Base-by-base conservation (phyloP, 1,140 invertebrate genomes). In the Ceratina calcarata region DNA sequence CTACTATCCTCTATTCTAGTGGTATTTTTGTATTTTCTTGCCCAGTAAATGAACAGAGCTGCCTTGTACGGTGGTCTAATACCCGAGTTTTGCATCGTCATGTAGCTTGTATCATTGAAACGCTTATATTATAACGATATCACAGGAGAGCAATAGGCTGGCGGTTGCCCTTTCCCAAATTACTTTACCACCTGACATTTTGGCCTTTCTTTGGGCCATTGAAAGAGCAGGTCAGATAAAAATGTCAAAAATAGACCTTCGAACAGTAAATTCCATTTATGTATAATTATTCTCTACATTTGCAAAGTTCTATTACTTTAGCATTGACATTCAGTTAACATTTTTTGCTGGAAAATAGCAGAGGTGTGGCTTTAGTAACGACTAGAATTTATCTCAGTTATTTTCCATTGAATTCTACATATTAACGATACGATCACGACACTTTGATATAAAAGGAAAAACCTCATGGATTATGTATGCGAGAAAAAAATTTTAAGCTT, bases 1-100 rank as follows among this genome's bases (percentile, higher is more conserved):
- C 83, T 78, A 86, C 83, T 85, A 85, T 85, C 58, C 70, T 18
- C 24, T 12, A 62, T 78, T 78, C 20, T 71, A 58, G 13, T 53
- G 37, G 37, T 45, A 45, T 45, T 45, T 45, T 45, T 45, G 3
- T 1, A 16, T 84, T 79, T 37, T 72, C 74, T 71, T 22, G 3
- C 45, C 8, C 32, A 13, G 8, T 3, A 57, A 32, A 45, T 2
- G 27, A 27, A 0, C 15, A 6, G 10, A 53, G 20, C 62, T 37
- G 16, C 51, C 67, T 32, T 57, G 12, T 4, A 8, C 7, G 4
- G 15, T 60, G 37, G 37, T 16, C 55, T 37, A 27, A 20, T 20
- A 77, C 60, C 22, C 45, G 27, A 16, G 8, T 27, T 57, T 72
- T 8, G 22, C 45, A 7, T n/a, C 49, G 8, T 53, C 55, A 65